phyloP scores from a whole-genome alignment of 2,888 invertebrate species.

The Eupeodes latifasciatus region DNA sequence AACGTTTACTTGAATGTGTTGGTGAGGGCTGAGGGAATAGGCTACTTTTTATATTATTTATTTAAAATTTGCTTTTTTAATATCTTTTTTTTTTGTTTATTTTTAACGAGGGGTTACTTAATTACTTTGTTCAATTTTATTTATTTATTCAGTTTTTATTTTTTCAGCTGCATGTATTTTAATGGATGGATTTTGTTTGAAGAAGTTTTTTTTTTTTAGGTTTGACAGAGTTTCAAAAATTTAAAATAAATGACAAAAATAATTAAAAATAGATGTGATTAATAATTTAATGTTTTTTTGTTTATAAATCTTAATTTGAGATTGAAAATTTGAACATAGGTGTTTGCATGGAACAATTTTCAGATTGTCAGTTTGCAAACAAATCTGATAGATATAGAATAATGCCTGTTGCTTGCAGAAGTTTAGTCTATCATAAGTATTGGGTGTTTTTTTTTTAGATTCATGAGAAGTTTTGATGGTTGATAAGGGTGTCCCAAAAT shows the following conservation, averaged over 20 bases:
- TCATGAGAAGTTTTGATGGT: no score
- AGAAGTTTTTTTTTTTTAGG: background rate
- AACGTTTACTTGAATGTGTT: background rate
- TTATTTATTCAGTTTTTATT: constrained; percentile 66
- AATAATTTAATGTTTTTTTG: background rate
- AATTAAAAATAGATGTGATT: background rate
- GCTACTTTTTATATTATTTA: constrained; percentile 20
- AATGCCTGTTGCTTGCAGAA: no score
- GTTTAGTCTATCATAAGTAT: no score
- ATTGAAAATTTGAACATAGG: no score
- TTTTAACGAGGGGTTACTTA: constrained; percentile 62
- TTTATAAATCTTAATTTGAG: no score
- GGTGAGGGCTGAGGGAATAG: constrained; percentile 18
- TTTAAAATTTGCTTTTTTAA: constrained; percentile 4
- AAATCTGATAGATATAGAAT: no score
- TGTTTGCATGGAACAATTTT: no score
- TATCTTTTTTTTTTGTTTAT: constrained; percentile 3
- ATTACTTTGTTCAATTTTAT: constrained; percentile 71
- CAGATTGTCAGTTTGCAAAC: no score
- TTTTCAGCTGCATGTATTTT: constrained; percentile 62
- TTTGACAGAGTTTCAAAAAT: background rate
- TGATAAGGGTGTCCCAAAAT: no score
- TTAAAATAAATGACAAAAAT: background rate
- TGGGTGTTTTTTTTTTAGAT: no score
- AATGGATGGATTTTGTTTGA: constrained; percentile 1